Conservation (phyloP, 2,888 invertebrate genomes). For the Dendrolimus houi region DNA sequence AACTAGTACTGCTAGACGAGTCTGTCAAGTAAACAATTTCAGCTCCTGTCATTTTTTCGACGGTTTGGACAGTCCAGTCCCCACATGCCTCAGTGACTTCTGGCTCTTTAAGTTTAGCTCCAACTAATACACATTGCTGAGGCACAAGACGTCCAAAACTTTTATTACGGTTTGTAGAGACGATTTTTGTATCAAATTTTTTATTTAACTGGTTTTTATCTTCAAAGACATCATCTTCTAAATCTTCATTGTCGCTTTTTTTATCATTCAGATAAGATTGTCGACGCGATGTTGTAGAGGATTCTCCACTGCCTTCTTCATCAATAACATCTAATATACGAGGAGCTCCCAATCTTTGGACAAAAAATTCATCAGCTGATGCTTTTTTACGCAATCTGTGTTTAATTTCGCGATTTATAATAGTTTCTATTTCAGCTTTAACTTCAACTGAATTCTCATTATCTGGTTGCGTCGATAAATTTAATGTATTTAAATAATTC, state of each 20-base stretch:
- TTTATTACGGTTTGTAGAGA: conserved; percentile 35
- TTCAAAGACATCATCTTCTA: conserved; percentile 70
- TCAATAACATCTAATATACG: conserved; percentile 85
- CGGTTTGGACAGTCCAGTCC: conserved; percentile 67
- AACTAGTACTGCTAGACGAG: conserved; percentile 79
- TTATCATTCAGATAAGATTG: conserved; percentile 69
- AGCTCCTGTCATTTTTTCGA: conserved; percentile 74
- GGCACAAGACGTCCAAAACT: conserved; percentile 49
- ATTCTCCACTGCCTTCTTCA: conserved; percentile 83
- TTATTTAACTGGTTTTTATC: conserved; percentile 35
- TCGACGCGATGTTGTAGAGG: conserved; percentile 76
- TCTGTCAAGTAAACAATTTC: conserved; percentile 83
- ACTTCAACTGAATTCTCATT: conserved; percentile 48
- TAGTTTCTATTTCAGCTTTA: conserved; percentile 62
- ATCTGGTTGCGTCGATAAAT: conserved; percentile 68
- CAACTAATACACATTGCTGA: conserved; percentile 76
- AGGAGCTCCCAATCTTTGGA: conserved; percentile 74
- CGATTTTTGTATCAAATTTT: conserved; percentile 24
- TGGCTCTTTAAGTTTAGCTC: conserved; percentile 76
- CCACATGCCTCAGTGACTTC: conserved; percentile 76
- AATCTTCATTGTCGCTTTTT: conserved; percentile 60
- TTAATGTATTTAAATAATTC: conserved; percentile 73
- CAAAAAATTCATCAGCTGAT: conserved; percentile 47
- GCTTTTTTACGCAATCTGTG: conserved; percentile 58
- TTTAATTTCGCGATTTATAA: conserved; percentile 59